Evolutionary conservation across 2,888 invertebrate genomes (phyloP).

Genomic region (Itoplectis maculator): DNA sequence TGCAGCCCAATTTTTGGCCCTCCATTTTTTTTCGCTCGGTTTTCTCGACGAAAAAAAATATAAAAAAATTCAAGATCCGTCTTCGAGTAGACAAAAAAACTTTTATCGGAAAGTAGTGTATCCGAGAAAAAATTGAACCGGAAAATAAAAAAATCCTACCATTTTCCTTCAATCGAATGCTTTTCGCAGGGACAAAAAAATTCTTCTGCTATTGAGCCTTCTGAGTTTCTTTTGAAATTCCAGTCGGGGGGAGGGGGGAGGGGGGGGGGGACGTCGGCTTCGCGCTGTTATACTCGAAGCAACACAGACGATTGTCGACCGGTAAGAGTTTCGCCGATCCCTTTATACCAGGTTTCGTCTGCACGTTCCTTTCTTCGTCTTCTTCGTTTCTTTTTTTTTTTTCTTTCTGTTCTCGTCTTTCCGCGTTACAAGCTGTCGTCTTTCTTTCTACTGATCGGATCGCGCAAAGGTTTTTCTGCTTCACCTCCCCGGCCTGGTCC

Average conservation of each 20-base stretch:
- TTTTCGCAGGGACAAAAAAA: conserved; percentile 1
- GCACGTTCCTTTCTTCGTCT: not conserved
- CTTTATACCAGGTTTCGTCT: conserved; percentile 26
- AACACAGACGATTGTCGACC: conserved; percentile 29
- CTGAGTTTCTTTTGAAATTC: conserved; percentile 32
- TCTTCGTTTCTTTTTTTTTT: no score
- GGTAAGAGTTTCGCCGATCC: conserved; percentile 34
- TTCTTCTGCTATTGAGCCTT: conserved; percentile 15
- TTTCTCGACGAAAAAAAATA: not conserved
- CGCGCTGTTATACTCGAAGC: not conserved
- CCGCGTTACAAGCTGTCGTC: conserved; percentile 39
- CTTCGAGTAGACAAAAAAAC: not conserved
- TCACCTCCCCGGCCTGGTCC: conserved; percentile 28
- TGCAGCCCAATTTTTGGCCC: not conserved
- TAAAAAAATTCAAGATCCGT: not conserved
- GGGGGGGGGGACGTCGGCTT: conserved; percentile 22
- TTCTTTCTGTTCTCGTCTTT: conserved; percentile 8
- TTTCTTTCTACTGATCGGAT: conserved; percentile 48
- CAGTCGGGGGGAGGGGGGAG: no score
- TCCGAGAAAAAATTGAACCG: conserved; percentile 7
- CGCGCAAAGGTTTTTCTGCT: conserved; percentile 42
- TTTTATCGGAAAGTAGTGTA: conserved; percentile 1
- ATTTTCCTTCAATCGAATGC: conserved; percentile 28
- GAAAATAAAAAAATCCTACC: conserved; percentile 17
- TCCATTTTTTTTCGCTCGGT: no score